Base-by-base conservation (phyloP, 2,888 invertebrate species). In the Phyllotreta cruciferae region DNA sequence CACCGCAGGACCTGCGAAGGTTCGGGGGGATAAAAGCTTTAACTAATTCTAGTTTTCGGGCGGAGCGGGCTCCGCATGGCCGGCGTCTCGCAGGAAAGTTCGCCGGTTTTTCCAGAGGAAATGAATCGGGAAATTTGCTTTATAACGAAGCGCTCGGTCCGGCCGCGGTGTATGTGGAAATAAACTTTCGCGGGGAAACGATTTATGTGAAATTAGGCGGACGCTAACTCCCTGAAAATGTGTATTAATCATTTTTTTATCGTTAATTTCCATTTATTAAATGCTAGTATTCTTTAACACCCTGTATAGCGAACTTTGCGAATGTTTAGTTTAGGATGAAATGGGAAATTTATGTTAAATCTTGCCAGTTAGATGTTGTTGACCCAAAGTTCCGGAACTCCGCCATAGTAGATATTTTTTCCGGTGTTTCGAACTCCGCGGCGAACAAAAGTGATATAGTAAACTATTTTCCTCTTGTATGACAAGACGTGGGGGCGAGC, bases 311-410 rank as follows among this genome's bases (percentile, higher is more conserved):
- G 71, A 76, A 76, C 74, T 75, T 75, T 66, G 71, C 73, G 71
- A 74, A 74, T 76, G 75, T 74, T 76, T 75, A 75, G 75, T 75
- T 75, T 76, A 73, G 74, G 74, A 71, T 71, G 73, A 75, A 76
- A 75, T 73, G 74, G 74, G 72, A 70, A 76, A 77, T 77, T 76
- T 75, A 76, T 76, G 77, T 74, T 75, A 76, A 75, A 75, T 73
- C 74, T 70, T 64, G 65, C 63, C 67, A 64, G 70, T 73, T 8
- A 37, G 38, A 53, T 74, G 75, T 76, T 76, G 77, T 76, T 75
- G 77, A 75, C 73, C 74, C 69, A 76, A 76, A 75, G 74, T 77
- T 76, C 75, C 72, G 72, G 73, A 62, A 61, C 42, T 60, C 24
- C 56, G 24, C 24, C 24, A 24, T 24, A 52, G 53, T 62, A 61